Percentiles rank a stretch among this genome's conserved stretches.
These are phyloP conservation scores for Desmodus rotundus DNA, from an alignment of 2,113 vertebrate genomes.

Conservation along the genomic window DNA sequence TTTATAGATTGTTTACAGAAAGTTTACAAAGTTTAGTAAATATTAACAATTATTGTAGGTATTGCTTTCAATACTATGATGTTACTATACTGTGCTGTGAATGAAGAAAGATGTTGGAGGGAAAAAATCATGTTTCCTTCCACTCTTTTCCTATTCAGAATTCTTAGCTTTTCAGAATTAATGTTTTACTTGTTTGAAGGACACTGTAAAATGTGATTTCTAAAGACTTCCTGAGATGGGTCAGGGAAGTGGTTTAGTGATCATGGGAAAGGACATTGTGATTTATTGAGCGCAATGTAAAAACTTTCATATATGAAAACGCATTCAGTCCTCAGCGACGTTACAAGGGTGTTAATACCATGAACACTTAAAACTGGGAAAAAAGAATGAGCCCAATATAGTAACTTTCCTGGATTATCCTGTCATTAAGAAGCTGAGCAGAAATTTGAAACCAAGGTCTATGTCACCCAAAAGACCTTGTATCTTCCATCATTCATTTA, in stretches of 20 bases:
- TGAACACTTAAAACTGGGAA: neutral
- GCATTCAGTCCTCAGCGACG: neutral
- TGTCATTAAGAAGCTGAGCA: neutral
- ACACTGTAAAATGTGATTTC: neutral
- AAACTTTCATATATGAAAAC: neutral
- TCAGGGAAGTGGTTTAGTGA: neutral
- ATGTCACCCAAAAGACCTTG: neutral
- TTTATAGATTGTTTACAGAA: neutral
- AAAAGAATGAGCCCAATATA: neutral
- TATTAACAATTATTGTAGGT: neutral
- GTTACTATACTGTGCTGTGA: neutral
- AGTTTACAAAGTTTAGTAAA: neutral
- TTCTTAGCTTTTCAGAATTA: neutral
- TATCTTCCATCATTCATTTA: neutral
- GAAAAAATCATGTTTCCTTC: neutral
- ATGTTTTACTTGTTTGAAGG: neutral
- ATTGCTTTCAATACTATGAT: neutral
- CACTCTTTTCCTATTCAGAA: neutral
- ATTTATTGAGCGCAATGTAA: neutral
- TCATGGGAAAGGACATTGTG: neutral
- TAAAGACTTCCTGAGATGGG: neutral
- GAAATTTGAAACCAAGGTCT: neutral
- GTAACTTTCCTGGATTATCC: neutral
- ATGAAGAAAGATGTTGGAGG: neutral
- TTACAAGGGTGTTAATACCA: neutral